Conservation (phyloP, 2,888 invertebrate genomes). For the Podabrus alpinus region DNA sequence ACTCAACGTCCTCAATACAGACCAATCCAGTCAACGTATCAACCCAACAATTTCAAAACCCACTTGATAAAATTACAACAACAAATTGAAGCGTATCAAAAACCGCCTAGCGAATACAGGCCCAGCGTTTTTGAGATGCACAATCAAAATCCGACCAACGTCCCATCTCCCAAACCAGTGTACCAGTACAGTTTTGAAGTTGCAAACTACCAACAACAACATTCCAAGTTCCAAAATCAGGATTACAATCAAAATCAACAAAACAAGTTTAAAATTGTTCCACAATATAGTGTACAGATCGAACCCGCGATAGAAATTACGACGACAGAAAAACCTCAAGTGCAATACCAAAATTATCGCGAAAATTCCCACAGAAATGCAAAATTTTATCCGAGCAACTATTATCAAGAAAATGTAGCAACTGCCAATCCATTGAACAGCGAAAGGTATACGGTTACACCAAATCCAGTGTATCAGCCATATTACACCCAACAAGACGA, state of each 20-base stretch:
- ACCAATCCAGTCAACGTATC: constrained; percentile 42
- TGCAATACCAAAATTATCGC: constrained; percentile 23
- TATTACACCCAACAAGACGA: constrained; percentile 75
- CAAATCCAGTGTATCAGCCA: constrained; percentile 58
- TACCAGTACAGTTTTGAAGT: constrained; percentile 78
- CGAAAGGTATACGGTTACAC: constrained; percentile 43
- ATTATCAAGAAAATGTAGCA: constrained; percentile 54
- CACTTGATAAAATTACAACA: constrained; percentile 70
- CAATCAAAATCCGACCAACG: constrained; percentile 42
- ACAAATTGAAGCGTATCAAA: constrained; percentile 64
- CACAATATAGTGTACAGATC: constrained; percentile 52
- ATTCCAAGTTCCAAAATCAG: constrained; percentile 43
- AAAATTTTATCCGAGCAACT: constrained; percentile 59
- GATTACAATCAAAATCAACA: constrained; percentile 27
- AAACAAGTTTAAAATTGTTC: constrained; percentile 44
- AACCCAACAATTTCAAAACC: constrained; percentile 64
- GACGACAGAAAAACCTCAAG: constrained; percentile 39
- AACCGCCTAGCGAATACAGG: constrained; percentile 54
- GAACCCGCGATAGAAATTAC: constrained; percentile 52
- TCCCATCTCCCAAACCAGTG: constrained; percentile 64
- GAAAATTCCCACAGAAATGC: constrained; percentile 57
- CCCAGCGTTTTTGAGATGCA: constrained; percentile 28
- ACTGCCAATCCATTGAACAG: constrained; percentile 31
- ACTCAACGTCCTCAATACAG: constrained; percentile 44
- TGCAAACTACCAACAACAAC: constrained; percentile 58